phyloP scores from a whole-genome alignment of 2,888 invertebrate genomes.

The Camponotus fellah region DNA sequence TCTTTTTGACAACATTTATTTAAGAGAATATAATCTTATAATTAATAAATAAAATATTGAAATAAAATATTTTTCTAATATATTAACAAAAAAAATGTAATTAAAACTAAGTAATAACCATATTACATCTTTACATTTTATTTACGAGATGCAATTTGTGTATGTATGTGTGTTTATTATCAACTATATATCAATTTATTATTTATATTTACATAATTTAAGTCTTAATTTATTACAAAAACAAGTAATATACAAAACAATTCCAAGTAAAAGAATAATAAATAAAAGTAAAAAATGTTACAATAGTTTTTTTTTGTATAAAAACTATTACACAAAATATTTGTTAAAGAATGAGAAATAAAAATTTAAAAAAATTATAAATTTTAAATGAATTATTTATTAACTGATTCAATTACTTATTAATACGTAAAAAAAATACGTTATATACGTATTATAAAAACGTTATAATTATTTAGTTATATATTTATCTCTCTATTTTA shows the following conservation, averaged over 20 bases:
- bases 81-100: not conserved
- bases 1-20: not conserved
- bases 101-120: not conserved
- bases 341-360: not conserved
- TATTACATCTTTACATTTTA: not conserved
- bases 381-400: not conserved
- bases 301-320: not conserved
- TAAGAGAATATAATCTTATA: not conserved
- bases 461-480: not conserved
- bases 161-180: not conserved
- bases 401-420: not conserved
- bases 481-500: constrained; percentile 1
- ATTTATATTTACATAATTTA: not conserved
- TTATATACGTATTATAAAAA: no score
- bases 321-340: not conserved
- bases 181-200: not conserved
- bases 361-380: not conserved
- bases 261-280: not conserved
- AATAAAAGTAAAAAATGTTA: not conserved
- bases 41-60: not conserved
- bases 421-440: not conserved
- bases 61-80: not conserved
- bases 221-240: not conserved
- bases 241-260: not conserved
- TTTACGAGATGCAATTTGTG: not conserved